phyloP scores from a whole-genome alignment of 2,113 vertebrate genomes.

The Sprattus sprattus region DNA sequence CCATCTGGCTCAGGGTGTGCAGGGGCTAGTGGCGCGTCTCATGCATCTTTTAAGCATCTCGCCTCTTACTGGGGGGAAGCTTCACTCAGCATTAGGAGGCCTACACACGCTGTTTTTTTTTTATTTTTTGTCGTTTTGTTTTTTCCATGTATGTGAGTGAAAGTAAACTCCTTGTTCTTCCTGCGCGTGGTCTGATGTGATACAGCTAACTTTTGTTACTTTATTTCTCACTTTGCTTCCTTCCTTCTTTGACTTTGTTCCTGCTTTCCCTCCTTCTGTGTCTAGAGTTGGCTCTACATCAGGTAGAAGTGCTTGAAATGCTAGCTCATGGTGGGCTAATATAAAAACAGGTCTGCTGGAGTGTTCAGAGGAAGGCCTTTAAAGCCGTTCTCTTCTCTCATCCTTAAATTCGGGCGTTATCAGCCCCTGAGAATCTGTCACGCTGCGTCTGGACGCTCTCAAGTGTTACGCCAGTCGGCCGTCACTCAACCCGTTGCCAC shows the following conservation, averaged over 20 bases:
- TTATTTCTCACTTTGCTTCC: background rate
- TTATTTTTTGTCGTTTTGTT: background rate
- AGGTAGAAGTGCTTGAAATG: background rate
- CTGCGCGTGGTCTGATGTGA: background rate
- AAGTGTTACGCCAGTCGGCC: background rate
- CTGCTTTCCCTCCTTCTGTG: background rate
- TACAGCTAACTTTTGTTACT: background rate
- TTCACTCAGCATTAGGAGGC: background rate
- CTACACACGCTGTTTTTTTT: background rate
- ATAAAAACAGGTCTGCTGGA: background rate
- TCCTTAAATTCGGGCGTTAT: background rate
- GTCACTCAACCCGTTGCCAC: background rate
- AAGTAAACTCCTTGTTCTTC: background rate
- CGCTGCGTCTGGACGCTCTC: background rate
- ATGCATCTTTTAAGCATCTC: background rate
- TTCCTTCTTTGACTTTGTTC: background rate
- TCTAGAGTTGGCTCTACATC: background rate
- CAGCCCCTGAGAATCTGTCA: background rate
- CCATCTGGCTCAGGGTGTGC: background rate
- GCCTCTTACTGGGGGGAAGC: background rate
- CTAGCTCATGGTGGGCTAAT: background rate
- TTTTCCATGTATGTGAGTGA: background rate
- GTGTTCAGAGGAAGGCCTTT: background rate
- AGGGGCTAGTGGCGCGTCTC: background rate
- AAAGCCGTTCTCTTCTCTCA: background rate